A percentile compares a stretch with the other conserved stretches of the same genome.
Conservation (phyloP, 2,888 invertebrate species). For the Callyntrura sp. region DNA sequence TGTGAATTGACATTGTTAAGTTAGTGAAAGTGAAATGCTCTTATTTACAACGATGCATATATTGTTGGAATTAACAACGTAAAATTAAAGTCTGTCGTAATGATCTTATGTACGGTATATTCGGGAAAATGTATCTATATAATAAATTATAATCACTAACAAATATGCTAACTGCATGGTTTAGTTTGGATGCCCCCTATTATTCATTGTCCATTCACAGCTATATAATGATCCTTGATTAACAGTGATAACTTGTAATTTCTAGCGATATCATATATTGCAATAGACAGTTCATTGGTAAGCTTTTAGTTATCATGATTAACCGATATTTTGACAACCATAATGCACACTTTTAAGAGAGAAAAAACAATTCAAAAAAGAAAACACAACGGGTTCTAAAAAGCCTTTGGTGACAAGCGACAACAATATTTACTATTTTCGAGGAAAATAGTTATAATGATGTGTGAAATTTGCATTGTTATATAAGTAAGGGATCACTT, state of each 20-base stretch:
- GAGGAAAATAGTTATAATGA: too few species aligned
- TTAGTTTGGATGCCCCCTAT: not conserved
- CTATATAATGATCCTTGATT: not conserved
- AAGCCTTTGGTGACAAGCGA: too few species aligned
- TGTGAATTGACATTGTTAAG: not conserved
- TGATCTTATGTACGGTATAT: not conserved
- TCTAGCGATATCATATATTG: not conserved
- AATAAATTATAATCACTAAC: not conserved
- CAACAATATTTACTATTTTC: too few species aligned
- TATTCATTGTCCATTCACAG: constrained; percentile 40
- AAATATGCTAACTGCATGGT: not conserved
- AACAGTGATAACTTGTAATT: too few species aligned
- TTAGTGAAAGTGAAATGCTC: not conserved
- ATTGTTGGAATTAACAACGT: not conserved
- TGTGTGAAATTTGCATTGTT: too few species aligned
- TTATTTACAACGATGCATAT: constrained; percentile 6
- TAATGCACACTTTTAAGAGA: too few species aligned
- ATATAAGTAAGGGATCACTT: too few species aligned
- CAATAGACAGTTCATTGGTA: not conserved
- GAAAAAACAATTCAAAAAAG: too few species aligned
- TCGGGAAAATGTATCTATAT: not conserved
- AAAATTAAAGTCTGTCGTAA: not conserved
- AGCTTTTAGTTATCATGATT: not conserved
- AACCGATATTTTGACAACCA: too few species aligned
- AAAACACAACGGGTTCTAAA: too few species aligned